Evolutionary conservation across 2,888 invertebrate species (phyloP), one percentile per base, ranked within the genome.

Genomic region (Lucinisca nassula): DNA sequence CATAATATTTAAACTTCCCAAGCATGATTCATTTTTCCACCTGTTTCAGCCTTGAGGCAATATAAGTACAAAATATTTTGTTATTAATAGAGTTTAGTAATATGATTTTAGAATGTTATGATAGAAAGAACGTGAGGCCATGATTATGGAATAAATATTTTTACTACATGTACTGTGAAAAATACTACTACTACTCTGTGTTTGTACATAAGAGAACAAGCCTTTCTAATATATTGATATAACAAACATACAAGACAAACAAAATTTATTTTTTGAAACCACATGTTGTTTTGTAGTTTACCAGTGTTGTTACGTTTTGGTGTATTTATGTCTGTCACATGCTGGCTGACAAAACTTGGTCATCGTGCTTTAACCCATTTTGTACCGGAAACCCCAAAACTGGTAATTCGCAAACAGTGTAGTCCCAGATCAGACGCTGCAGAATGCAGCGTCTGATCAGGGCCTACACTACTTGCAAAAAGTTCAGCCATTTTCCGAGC

Each of bases 171-270:
- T 45, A 17, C 67, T 67, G 27, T 35, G 35, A 30, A 67, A 61
- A 8, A 6, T 17, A 61, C 30, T 30, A 30, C 27, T 21, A 30
- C 32, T 35, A 21, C 35, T 14, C 35, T 58, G 27, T 58, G 58
- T 58, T 58, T 67, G 67, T 67, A 67, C 10, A 67, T 67, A 67
- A 67, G 67, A 67, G 67, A 67, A 35, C 14, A 67, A 35, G 67
- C 67, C 67, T 30, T 35, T 35, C 35, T 67, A 67, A 67, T 67
- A 67, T 67, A 67, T 67, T 27, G 6, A 14, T 67, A 24, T 67
- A 35, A n/a, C 35, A 17, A 30, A 67, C 67, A 12, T 45, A 67
- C 30, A 24, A 67, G 67, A 67, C 67, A 67, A 45, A 24, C 35
- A 35, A 67, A 35, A 35, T 30, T 67, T 67, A 67, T 67, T 67